Conservation (phyloP, 2,797 vertebrate genomes). For the Intellagama lesueurii region DNA sequence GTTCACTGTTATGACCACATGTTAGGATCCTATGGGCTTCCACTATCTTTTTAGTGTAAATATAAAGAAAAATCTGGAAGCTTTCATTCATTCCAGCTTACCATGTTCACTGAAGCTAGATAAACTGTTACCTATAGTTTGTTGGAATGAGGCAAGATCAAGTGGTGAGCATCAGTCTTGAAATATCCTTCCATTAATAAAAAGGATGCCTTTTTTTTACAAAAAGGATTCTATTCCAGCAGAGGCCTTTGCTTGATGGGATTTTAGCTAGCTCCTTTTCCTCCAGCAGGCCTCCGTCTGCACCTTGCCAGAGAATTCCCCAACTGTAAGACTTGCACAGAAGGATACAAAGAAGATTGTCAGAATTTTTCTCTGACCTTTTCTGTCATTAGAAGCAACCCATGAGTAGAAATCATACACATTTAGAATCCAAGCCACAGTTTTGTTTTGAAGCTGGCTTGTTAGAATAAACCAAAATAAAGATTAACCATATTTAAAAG, state of each 20-base stretch:
- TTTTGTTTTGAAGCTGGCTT: not conserved
- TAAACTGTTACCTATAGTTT: no score
- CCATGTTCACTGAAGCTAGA: no score
- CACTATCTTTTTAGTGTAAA: no score
- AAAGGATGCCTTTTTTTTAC: not conserved
- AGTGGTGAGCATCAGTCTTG: no score
- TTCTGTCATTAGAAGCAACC: not conserved
- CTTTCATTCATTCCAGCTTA: no score
- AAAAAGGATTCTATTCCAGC: not conserved
- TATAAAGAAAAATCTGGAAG: no score
- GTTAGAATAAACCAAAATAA: not conserved
- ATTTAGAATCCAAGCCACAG: not conserved
- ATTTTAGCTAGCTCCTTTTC: not conserved
- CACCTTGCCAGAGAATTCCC: not conserved
- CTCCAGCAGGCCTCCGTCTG: not conserved
- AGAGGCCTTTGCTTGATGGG: not conserved
- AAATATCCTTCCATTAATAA: no score
- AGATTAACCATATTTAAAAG: not conserved
- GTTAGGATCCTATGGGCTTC: no score
- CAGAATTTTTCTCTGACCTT: not conserved
- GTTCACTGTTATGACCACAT: no score
- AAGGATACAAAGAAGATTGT: not conserved
- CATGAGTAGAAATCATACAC: not conserved
- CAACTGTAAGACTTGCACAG: not conserved
- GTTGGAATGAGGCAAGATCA: no score